Evolutionary conservation across 2,797 vertebrate genomes (phyloP), one percentile per base, ranked within the genome.

Genomic region (Poeciliopsis turneri): DNA sequence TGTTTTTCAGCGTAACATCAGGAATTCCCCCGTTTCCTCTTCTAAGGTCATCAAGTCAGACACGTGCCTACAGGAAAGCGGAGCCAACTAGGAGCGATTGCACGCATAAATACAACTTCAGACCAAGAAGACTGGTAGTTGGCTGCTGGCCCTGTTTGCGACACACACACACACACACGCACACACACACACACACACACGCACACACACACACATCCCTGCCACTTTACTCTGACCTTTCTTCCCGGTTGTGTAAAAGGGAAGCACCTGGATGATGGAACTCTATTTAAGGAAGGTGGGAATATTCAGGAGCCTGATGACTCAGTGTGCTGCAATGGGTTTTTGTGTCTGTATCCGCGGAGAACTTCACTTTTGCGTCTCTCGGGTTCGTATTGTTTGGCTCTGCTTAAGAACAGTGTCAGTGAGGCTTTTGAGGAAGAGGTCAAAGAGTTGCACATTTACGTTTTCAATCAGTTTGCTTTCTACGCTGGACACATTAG

Each of bases 1-100:
- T 74, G 33, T 11, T 75, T 81, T 82, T 68, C 79, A 20, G 39
- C 30, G 39, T 69, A 28, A 86, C 76, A 83, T 25, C 41, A 81
- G 76, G 20, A 89, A 79, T 59, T 69, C 72, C 82, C 83, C 55
- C 2, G 33, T 45, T 76, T 77, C 33, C 16, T 77, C 66, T 51
- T 39, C 46, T 81, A 73, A 64, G 55, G 75, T 74, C 66, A 23
- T 76, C 77, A 64, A 78, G 68, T 81, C 79, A 82, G 82, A 81
- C 89, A 88, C 85, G 82, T 88, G 93, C 90, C 89, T 82, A 87
- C 88, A 92, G 95, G 94, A 95, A 93, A 87, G 59, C 74, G 41
- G 66, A 69, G 61, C 66, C 57, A 78, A 80, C 80, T 49, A 79
- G 73, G 71, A 86, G 77, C 77, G 82, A 83, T 13, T 47, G 16